These are phyloP conservation scores for Sinelater perroti DNA, from an alignment of 2,888 invertebrate genomes.

Conservation along the genomic window DNA sequence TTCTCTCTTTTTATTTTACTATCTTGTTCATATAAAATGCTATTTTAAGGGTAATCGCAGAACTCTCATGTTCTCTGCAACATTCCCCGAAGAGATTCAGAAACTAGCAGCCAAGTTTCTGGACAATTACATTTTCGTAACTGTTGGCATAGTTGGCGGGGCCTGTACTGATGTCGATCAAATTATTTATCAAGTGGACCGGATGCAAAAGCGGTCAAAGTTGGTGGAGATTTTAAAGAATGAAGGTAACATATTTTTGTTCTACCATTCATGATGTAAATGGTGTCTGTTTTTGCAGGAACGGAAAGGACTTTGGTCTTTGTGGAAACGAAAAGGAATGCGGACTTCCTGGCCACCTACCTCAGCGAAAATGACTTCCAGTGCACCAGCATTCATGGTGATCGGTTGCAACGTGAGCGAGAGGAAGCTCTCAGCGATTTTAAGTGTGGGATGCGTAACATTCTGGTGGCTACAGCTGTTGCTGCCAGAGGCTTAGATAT, in stretches of 20 bases:
- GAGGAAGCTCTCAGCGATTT: constrained; percentile 82
- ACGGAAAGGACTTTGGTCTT: constrained; percentile 78
- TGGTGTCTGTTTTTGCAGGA: constrained; percentile 15
- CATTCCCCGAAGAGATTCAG: constrained; percentile 79
- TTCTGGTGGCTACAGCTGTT: constrained; percentile 94
- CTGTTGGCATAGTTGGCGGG: constrained; percentile 92
- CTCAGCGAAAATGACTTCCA: constrained; percentile 79
- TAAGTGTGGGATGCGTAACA: constrained; percentile 75
- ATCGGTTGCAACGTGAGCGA: constrained; percentile 75
- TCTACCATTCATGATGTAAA: neutral
- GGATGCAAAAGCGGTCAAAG: constrained; percentile 78
- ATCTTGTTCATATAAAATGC: neutral
- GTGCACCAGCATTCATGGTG: constrained; percentile 79
- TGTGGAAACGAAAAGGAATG: constrained; percentile 88
- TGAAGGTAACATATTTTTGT: constrained; percentile 56
- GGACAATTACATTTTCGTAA: constrained; percentile 83
- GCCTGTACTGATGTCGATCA: constrained; percentile 93
- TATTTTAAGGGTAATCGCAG: constrained; percentile 65
- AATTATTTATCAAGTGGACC: constrained; percentile 72
- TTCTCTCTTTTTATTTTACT: too few species aligned
- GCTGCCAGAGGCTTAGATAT: constrained; percentile 94
- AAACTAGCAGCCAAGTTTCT: constrained; percentile 81
- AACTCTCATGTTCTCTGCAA: constrained; percentile 82
- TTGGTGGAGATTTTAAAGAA: constrained; percentile 74
- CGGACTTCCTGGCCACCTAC: constrained; percentile 88